Evolutionary conservation across 2,888 invertebrate genomes (phyloP).

Genomic region (Andricus quercusramuli): DNA sequence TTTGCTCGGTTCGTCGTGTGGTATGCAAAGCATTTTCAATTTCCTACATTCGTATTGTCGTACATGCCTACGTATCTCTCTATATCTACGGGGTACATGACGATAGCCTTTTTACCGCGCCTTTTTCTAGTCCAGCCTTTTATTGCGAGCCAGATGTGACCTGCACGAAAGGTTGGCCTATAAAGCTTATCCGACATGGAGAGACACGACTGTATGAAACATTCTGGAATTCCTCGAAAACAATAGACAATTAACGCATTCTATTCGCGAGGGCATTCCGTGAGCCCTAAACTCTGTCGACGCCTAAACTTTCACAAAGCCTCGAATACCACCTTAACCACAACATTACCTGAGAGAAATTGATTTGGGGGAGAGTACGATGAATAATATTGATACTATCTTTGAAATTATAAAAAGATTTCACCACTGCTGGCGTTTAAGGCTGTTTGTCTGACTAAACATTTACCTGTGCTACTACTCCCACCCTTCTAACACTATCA

Average conservation of each 20-base stretch:
- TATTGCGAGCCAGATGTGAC: slow-evolving; percentile 4
- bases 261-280: slow-evolving; percentile 66
- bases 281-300: slow-evolving; percentile 52
- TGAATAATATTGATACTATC: background rate
- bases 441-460: too few species aligned
- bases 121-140: slow-evolving; percentile 14
- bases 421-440: too few species aligned
- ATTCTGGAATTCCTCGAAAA: slow-evolving; percentile 63
- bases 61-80: slow-evolving; percentile 18
- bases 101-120: slow-evolving; percentile 1
- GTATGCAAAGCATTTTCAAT: slow-evolving; percentile 34
- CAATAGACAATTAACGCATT: slow-evolving; percentile 74
- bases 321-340: slow-evolving; percentile 31
- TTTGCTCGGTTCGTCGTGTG: slow-evolving; percentile 16
- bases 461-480: background rate
- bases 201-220: slow-evolving; percentile 40
- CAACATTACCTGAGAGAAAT: background rate
- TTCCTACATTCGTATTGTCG: slow-evolving; percentile 22
- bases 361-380: background rate
- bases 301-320: slow-evolving; percentile 45
- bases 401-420: too few species aligned
- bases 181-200: background rate
- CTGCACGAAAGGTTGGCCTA: background rate
- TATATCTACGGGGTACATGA: background rate
- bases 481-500: too few species aligned